Percentiles rank a stretch among this genome's conserved stretches.
These are phyloP conservation scores for Porites australiensis DNA, from an alignment of 64 coral and sea anemone genomes.

Conservation along the genomic window DNA sequence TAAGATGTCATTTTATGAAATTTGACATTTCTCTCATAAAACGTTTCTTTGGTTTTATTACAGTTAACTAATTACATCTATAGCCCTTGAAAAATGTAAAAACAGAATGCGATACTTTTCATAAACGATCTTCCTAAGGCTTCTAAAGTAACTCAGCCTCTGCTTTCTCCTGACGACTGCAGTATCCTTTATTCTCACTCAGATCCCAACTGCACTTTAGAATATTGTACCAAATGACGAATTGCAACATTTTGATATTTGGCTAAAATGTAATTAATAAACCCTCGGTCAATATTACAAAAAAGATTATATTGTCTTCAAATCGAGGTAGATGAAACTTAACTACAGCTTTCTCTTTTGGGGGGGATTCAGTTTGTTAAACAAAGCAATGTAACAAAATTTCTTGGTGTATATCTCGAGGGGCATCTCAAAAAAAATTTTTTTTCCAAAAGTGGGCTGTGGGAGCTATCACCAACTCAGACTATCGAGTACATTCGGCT, in stretches of 20 bases:
- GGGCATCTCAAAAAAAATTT: too few relatives aligned
- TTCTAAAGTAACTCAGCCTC: not conserved
- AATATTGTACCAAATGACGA: constrained; percentile 4
- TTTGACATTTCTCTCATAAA: too few relatives aligned
- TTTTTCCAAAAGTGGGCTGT: not conserved
- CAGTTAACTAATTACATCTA: too few relatives aligned
- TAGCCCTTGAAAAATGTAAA: too few relatives aligned
- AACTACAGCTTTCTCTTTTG: constrained; percentile 13
- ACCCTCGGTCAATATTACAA: not conserved
- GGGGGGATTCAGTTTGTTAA: not conserved
- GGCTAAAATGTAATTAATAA: not conserved
- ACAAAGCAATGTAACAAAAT: constrained; percentile 1
- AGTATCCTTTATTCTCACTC: constrained; percentile 21
- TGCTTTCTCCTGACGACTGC: constrained; percentile 22
- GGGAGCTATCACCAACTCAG: constrained; percentile 46
- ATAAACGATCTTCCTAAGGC: constrained; percentile 14
- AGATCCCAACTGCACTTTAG: not conserved
- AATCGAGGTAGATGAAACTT: not conserved
- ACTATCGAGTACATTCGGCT: constrained; percentile 14
- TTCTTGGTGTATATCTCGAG: constrained; percentile 36
- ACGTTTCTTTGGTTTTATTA: too few relatives aligned
- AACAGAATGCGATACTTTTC: not conserved
- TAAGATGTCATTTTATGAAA: too few relatives aligned
- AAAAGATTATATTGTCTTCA: not conserved
- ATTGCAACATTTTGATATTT: constrained; percentile 1